These are phyloP conservation scores for Acrocyrtus sp. DNA, from an alignment of 2,888 invertebrate species.

Conservation along the genomic window DNA sequence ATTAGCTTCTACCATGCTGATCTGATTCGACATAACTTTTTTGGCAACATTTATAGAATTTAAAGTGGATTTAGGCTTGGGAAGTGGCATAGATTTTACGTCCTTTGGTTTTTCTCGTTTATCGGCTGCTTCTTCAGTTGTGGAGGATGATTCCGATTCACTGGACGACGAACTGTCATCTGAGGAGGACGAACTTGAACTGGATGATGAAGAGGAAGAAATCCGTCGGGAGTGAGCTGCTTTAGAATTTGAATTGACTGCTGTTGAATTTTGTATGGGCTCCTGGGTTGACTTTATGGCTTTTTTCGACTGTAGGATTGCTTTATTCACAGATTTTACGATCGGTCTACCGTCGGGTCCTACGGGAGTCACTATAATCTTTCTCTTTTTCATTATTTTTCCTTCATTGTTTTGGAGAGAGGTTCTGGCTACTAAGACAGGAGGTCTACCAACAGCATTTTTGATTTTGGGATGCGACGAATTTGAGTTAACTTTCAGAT, in stretches of 20 bases:
- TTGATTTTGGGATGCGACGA: constrained; percentile 16
- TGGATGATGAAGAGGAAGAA: constrained; percentile 49
- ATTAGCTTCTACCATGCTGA: too few relatives aligned
- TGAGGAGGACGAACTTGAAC: constrained; percentile 54
- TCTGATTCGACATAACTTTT: neutral
- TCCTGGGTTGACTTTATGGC: neutral
- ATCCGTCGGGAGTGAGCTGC: neutral
- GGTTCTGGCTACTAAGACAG: neutral
- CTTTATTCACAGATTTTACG: neutral
- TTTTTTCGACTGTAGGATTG: constrained; percentile 4
- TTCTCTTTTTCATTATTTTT: constrained; percentile 21
- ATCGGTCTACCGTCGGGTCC: constrained; percentile 11
- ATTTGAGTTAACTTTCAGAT: constrained; percentile 4
- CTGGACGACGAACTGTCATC: constrained; percentile 51
- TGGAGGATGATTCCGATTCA: constrained; percentile 34
- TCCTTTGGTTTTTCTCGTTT: constrained; percentile 14
- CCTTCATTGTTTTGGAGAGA: neutral
- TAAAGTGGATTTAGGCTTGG: neutral
- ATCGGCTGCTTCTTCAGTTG: constrained; percentile 26
- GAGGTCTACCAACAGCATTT: constrained; percentile 44
- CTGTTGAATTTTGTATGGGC: neutral
- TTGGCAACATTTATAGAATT: neutral
- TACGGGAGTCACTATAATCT: constrained; percentile 12
- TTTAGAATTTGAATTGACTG: constrained; percentile 5
- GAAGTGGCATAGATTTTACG: neutral